phyloP scores from a whole-genome alignment of 1,140 invertebrate genomes.

The Drosophila subpulchrella region DNA sequence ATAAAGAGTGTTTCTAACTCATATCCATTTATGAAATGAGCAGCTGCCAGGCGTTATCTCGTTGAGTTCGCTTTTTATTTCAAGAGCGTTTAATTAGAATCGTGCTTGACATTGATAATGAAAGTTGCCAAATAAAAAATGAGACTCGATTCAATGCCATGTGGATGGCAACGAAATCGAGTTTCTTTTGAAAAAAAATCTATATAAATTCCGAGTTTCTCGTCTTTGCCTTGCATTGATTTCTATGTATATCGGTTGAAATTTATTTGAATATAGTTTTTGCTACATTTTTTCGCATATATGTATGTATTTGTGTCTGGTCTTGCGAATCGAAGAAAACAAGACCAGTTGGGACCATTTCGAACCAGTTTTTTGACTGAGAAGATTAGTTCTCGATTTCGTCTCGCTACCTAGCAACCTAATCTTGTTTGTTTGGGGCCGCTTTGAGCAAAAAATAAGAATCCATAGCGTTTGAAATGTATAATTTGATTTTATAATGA shows the following conservation, averaged over 20 bases:
- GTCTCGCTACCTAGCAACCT: constrained; percentile 15
- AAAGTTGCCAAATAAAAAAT: constrained; percentile 47
- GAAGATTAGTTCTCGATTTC: constrained; percentile 38
- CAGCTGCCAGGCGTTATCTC: constrained; percentile 47
- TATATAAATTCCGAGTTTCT: constrained; percentile 20
- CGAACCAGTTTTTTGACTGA: constrained; percentile 37
- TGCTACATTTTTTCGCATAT: constrained; percentile 31
- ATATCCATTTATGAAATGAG: constrained; percentile 63
- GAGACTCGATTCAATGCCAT: constrained; percentile 35
- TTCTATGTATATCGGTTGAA: constrained; percentile 27
- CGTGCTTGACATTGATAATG: constrained; percentile 78
- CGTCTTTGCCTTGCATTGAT: constrained; percentile 16
- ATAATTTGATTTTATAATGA: background rate
- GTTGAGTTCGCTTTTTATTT: constrained; percentile 21
- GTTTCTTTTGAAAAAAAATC: constrained; percentile 17
- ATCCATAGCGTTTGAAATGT: background rate
- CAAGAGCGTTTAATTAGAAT: constrained; percentile 51
- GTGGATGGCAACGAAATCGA: constrained; percentile 39
- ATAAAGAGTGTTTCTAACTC: constrained; percentile 3
- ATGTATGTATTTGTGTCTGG: constrained; percentile 48
- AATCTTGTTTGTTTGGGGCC: constrained; percentile 17
- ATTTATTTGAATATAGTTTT: constrained; percentile 22
- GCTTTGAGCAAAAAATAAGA: background rate
- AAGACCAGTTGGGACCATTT: constrained; percentile 31
- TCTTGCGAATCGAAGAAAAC: constrained; percentile 1